These are phyloP conservation scores for Dreissena rostriformis DNA, from an alignment of 1,140 invertebrate species.

Conservation along the genomic window DNA sequence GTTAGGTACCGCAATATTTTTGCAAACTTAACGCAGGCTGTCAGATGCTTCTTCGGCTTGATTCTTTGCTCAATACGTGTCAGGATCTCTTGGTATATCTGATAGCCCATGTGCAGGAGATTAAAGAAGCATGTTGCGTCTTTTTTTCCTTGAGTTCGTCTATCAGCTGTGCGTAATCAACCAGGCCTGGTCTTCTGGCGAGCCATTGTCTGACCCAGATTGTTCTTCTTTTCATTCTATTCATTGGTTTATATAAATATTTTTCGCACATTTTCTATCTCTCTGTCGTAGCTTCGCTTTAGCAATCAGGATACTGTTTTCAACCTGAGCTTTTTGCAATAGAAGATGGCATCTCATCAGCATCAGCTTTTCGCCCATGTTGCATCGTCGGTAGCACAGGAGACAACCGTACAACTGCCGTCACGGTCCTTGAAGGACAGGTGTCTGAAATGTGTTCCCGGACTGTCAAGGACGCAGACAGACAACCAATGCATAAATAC, in stretches of 20 bases:
- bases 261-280: slow-evolving; percentile 3
- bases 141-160: not conserved
- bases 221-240: not conserved
- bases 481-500: no score
- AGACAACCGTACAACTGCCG: not conserved
- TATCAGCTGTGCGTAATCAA: not conserved
- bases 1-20: no score
- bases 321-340: not conserved
- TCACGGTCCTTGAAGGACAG: no score
- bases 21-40: not conserved
- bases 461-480: no score
- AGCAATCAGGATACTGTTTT: slow-evolving; percentile 12
- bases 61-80: no score
- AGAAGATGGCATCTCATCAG: not conserved
- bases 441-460: no score
- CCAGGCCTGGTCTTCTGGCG: not conserved
- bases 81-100: slow-evolving; percentile 5
- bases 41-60: no score
- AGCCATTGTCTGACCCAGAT: not conserved
- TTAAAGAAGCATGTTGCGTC: not conserved
- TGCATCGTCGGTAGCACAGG: not conserved
- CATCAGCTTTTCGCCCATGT: not conserved
- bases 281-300: slow-evolving; percentile 8
- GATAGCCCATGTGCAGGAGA: slow-evolving; percentile 6
- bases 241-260: not conserved